These are phyloP conservation scores for Anolis apletophallus DNA, from an alignment of 2,797 vertebrate genomes.

Conservation along the genomic window DNA sequence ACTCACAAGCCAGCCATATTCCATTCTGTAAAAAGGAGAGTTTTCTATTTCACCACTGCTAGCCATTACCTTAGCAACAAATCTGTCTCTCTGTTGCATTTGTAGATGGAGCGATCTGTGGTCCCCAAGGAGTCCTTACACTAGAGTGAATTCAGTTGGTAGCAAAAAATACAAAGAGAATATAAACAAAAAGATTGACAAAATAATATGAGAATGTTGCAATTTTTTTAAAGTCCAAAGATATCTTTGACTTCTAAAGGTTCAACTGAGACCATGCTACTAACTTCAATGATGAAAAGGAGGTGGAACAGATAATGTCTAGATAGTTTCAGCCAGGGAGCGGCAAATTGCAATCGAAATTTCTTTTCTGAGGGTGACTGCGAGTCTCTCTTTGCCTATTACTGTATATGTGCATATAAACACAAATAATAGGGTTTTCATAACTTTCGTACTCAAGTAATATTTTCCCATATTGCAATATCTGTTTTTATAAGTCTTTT, in stretches of 20 bases:
- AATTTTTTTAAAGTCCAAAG: not conserved
- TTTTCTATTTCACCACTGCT: constrained; percentile 38
- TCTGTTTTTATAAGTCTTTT: not conserved
- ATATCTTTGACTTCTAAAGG: constrained; percentile 28
- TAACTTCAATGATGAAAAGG: not conserved
- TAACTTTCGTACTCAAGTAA: not conserved
- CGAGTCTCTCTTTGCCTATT: not conserved
- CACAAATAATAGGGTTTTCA: constrained; percentile 14
- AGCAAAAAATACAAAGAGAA: constrained; percentile 46
- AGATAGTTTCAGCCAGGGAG: not conserved
- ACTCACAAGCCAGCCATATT: not conserved
- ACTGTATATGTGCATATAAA: constrained; percentile 11
- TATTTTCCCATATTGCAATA: constrained; percentile 11
- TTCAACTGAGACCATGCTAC: constrained; percentile 4
- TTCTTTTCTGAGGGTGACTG: not conserved
- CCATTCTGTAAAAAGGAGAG: not conserved
- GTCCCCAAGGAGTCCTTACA: constrained; percentile 62
- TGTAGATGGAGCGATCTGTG: constrained; percentile 42
- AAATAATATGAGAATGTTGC: not conserved
- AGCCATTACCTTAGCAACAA: constrained; percentile 65
- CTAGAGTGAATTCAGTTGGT: constrained; percentile 68
- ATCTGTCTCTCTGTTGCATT: constrained; percentile 41
- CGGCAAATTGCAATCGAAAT: not conserved
- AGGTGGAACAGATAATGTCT: not conserved
- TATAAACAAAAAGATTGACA: constrained; percentile 56